Percentiles rank a stretch among this genome's conserved stretches.
Conservation (phyloP, 2,113 vertebrate genomes). For the Gallinago media region DNA sequence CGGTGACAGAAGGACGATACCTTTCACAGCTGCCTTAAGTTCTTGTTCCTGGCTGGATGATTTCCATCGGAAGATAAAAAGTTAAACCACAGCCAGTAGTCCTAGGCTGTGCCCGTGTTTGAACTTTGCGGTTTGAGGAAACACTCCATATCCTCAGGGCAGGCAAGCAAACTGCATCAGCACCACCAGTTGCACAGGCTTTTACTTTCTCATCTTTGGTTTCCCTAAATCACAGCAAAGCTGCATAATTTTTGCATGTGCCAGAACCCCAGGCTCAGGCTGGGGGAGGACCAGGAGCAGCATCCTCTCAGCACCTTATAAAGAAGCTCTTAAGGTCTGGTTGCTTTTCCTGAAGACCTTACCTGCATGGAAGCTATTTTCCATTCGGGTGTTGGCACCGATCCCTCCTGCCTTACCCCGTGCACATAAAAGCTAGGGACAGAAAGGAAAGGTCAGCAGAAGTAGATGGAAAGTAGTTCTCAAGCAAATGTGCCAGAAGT, state of each 20-base stretch:
- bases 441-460: background rate
- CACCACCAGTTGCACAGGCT: rapidly evolving
- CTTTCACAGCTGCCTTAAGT: background rate
- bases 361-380: background rate
- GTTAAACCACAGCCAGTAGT: background rate
- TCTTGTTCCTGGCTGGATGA: background rate
- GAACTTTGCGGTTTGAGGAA: background rate
- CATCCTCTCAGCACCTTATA: background rate
- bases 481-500: background rate
- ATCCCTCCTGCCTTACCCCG: background rate
- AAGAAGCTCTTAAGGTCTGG: background rate
- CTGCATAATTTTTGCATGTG: rapidly evolving
- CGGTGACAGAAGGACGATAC: rapidly evolving
- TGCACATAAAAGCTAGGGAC: rapidly evolving
- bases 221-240: background rate
- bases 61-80: background rate
- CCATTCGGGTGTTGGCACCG: rapidly evolving
- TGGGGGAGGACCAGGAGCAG: background rate
- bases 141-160: background rate
- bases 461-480: background rate
- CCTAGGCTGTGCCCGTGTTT: background rate
- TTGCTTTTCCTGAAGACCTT: background rate
- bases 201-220: background rate
- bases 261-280: background rate
- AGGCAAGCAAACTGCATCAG: background rate